phyloP scores from a whole-genome alignment of 2,113 vertebrate species.

The Chinchilla lanigera region DNA sequence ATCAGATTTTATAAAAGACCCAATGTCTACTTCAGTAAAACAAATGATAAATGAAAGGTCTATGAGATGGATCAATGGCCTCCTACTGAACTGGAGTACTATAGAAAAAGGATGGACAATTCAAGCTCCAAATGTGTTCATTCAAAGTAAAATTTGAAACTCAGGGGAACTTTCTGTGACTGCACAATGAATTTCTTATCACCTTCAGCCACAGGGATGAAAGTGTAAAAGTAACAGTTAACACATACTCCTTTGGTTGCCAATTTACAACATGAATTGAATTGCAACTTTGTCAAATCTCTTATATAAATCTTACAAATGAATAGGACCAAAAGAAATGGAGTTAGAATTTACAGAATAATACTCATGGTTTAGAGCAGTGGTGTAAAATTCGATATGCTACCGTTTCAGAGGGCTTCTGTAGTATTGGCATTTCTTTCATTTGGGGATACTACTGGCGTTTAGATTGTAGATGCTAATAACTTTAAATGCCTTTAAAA shows the following conservation, averaged over 20 bases:
- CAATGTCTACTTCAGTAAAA: not conserved
- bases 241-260: not conserved
- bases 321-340: not conserved
- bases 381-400: not conserved
- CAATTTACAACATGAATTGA: not conserved
- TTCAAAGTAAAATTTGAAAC: slow-evolving; percentile 21
- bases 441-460: not conserved
- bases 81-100: not conserved
- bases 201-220: not conserved
- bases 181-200: slow-evolving; percentile 51
- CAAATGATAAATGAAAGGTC: not conserved
- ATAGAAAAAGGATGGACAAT: not conserved
- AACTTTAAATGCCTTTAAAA: not conserved
- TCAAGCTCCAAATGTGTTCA: not conserved
- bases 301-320: slow-evolving; percentile 6
- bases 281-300: slow-evolving; percentile 20
- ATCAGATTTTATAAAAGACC: not conserved
- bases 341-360: not conserved
- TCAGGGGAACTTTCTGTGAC: not conserved
- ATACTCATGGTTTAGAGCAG: not conserved
- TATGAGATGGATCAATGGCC: not conserved
- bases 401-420: not conserved
- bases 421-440: not conserved
- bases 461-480: not conserved
- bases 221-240: not conserved